Base-by-base conservation (phyloP, 2,888 invertebrate genomes). In the Brassicogethes aeneus region DNA sequence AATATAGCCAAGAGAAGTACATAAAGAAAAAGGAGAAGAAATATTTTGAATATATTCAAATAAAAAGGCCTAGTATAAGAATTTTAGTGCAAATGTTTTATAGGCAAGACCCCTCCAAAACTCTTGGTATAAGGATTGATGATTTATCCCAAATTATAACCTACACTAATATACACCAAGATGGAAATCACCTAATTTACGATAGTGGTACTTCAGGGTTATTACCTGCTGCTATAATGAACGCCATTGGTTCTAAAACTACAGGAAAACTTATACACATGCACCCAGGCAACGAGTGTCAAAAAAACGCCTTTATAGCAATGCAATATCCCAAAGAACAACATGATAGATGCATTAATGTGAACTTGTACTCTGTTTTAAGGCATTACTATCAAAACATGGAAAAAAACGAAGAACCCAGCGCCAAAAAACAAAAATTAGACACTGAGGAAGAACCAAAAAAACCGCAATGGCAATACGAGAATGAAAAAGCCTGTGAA, bases 21-120 rank as follows among this genome's bases (percentile, higher is more conserved):
- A 74, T 96, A 33, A 86, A 85, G 56, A 96, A 96, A 64, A 99
- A 99, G 65, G 88, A 90, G 57, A 86, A 85, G 55, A 96, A 96
- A 68, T 96, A 94, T 68, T 86, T 82, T 60, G 87, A 87, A 57
- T 85, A 81, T 59, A 70, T 93, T 12, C 82, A 82, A 51, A 75
- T 96, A 36, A 70, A 85, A 3, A 80, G 76, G 59, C 94, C 96
- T 1, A 87, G 80, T 29, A 74, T 95, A 42, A 73, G 90, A 34
- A 69, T 88, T n/a, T 67, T 97, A 34, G 73, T 84, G 14, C 88
- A 93, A 54, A 85, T 93, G 57, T 88, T 88, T 67, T 89, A 85
- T 60, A 76, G 79, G 38, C 80, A 85, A 60, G 87, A 89, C 59
- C 79, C 87, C 0, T 70, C 69, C 2, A 86, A 86, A 67, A 77